phyloP scores from a whole-genome alignment of 2,797 vertebrate species.

The Florisuga fusca region DNA sequence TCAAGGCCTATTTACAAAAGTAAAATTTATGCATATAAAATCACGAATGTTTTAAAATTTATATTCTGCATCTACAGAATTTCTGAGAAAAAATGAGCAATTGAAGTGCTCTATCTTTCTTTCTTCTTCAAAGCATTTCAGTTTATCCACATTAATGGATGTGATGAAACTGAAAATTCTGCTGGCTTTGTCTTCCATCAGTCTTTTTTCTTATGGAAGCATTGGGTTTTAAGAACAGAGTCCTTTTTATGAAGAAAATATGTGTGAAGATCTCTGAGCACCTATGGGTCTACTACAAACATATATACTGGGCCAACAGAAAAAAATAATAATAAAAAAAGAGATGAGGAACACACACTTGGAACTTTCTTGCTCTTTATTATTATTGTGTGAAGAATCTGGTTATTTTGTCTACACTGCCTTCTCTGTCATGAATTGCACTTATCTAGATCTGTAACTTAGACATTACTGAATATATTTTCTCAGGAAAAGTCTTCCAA shows the following conservation, averaged over 20 bases:
- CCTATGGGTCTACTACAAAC: neutral
- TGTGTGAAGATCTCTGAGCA: neutral
- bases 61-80: neutral
- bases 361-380: neutral
- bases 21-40: neutral
- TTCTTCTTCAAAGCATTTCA: neutral
- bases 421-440: neutral
- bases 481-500: neutral
- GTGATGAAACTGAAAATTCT: neutral
- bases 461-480: neutral
- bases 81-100: neutral
- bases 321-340: neutral
- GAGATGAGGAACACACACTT: neutral
- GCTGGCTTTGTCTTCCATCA: neutral
- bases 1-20: neutral
- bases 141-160: neutral
- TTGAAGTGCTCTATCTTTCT: neutral
- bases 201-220: neutral
- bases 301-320: neutral
- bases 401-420: neutral
- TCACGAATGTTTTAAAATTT: neutral
- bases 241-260: neutral
- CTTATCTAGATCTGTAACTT: neutral
- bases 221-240: neutral
- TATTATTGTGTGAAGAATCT: neutral